These are phyloP conservation scores for Pentamera pediparva DNA, from an alignment of 53 echinoderm and acorn worm genomes.

Conservation along the genomic window DNA sequence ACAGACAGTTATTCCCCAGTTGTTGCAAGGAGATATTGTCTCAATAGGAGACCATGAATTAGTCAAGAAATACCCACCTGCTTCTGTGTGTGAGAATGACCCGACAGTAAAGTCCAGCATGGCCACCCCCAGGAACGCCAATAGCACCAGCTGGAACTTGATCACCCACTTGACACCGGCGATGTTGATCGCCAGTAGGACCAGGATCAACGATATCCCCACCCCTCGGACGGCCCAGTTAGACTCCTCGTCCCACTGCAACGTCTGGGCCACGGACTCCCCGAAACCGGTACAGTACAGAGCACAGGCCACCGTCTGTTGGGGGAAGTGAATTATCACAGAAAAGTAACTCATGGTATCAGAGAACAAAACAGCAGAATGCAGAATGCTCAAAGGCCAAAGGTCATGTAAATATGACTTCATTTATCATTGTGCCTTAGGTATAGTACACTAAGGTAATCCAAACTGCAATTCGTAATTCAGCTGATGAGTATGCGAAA, in stretches of 20 bases:
- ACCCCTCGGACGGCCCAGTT: slow-evolving; percentile 96
- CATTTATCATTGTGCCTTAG: no score
- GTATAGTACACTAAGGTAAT: no score
- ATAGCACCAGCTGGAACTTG: slow-evolving; percentile 90
- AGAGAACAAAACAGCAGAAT: neutral
- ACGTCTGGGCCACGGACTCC: slow-evolving; percentile 84
- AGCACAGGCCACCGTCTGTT: slow-evolving; percentile 93
- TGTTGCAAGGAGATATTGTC: no score
- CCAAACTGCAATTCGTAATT: no score
- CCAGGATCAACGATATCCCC: slow-evolving; percentile 83
- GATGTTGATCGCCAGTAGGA: slow-evolving; percentile 88
- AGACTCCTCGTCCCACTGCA: slow-evolving; percentile 66
- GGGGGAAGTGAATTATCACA: neutral
- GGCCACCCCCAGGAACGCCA: slow-evolving; percentile 84
- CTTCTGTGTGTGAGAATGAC: slow-evolving; percentile 82
- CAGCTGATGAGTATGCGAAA: no score
- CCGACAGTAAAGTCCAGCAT: slow-evolving; percentile 93
- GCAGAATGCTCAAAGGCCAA: neutral
- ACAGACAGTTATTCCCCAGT: neutral
- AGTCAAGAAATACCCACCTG: slow-evolving; percentile 40
- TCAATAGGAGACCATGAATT: no score
- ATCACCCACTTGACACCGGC: slow-evolving; percentile 98
- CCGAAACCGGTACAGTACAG: slow-evolving; percentile 99
- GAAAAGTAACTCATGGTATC: neutral
- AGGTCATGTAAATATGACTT: neutral